Percentiles rank a stretch among this genome's conserved stretches.
Evolutionary conservation across 1,140 invertebrate genomes (phyloP).

Genomic region (Leptinotarsa texana): DNA sequence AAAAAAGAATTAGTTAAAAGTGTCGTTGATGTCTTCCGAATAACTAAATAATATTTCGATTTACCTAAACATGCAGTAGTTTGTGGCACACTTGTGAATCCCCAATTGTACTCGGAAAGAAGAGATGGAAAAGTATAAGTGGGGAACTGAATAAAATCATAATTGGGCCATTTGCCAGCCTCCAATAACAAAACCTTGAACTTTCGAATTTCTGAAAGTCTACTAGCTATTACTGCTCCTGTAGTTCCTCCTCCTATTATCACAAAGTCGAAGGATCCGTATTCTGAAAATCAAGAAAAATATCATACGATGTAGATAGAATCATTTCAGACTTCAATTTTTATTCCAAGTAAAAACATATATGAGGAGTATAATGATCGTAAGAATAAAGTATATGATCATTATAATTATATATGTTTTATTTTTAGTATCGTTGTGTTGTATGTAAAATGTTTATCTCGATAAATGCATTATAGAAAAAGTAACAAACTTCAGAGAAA

Average conservation of each 20-base stretch:
- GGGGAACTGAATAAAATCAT: not conserved
- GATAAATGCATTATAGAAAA: too few species aligned
- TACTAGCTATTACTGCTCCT: constrained; percentile 19
- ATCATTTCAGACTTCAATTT: too few species aligned
- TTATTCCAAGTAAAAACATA: too few species aligned
- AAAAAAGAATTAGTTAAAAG: too few species aligned
- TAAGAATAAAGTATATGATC: too few species aligned
- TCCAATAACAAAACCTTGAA: constrained; percentile 20
- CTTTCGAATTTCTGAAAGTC: constrained; percentile 13
- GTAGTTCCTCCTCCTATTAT: constrained; percentile 19
- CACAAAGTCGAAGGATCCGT: constrained; percentile 19
- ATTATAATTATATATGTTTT: too few species aligned
- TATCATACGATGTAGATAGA: not conserved
- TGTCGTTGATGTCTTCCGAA: too few species aligned
- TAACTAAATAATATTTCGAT: too few species aligned
- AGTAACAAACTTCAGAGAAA: too few species aligned
- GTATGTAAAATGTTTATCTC: too few species aligned
- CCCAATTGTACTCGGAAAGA: constrained; percentile 21
- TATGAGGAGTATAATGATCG: too few species aligned
- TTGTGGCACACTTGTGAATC: constrained; percentile 20
- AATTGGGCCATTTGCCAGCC: constrained; percentile 1
- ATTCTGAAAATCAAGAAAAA: constrained; percentile 17
- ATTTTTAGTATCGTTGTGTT: too few species aligned
- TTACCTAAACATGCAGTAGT: constrained; percentile 23
- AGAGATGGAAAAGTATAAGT: not conserved